Percentiles rank a stretch among this genome's conserved stretches.
These are phyloP conservation scores for Chroicocephalus ridibundus DNA, from an alignment of 2,113 vertebrate species.

Conservation along the genomic window DNA sequence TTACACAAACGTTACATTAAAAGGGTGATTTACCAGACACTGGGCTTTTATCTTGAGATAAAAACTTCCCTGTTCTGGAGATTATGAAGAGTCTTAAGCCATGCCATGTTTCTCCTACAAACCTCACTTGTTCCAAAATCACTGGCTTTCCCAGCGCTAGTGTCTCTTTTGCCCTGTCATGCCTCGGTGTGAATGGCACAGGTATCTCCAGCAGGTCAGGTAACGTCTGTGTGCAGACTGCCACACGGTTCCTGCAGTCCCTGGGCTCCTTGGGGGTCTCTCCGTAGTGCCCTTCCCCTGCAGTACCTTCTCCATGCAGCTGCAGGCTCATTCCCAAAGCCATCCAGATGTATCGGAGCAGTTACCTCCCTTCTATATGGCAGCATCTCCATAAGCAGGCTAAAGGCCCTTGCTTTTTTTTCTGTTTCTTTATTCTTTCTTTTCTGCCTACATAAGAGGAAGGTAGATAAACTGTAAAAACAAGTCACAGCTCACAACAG, in stretches of 20 bases:
- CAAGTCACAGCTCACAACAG: neutral
- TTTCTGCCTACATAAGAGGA: neutral
- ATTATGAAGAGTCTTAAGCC: neutral
- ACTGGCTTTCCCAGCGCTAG: neutral
- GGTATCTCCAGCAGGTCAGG: accelerated
- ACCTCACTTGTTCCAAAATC: neutral
- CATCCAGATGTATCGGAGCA: accelerated
- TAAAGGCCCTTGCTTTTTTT: neutral
- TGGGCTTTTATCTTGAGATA: neutral
- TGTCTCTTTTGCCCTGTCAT: neutral
- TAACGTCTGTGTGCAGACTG: accelerated
- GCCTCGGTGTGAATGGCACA: accelerated
- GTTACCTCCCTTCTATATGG: accelerated
- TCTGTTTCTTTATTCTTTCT: neutral
- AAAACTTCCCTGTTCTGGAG: neutral
- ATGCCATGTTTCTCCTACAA: neutral
- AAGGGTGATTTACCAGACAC: neutral
- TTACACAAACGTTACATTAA: neutral
- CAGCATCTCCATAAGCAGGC: neutral
- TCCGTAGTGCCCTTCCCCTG: no score
- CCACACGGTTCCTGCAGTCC: accelerated
- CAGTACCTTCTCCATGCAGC: neutral
- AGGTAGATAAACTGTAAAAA: neutral
- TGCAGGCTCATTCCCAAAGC: neutral
- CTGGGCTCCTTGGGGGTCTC: neutral